Percentiles rank a stretch among this genome's conserved stretches.
These are phyloP conservation scores for Entelurus aequoreus DNA, from an alignment of 2,113 vertebrate species.

Conservation along the genomic window DNA sequence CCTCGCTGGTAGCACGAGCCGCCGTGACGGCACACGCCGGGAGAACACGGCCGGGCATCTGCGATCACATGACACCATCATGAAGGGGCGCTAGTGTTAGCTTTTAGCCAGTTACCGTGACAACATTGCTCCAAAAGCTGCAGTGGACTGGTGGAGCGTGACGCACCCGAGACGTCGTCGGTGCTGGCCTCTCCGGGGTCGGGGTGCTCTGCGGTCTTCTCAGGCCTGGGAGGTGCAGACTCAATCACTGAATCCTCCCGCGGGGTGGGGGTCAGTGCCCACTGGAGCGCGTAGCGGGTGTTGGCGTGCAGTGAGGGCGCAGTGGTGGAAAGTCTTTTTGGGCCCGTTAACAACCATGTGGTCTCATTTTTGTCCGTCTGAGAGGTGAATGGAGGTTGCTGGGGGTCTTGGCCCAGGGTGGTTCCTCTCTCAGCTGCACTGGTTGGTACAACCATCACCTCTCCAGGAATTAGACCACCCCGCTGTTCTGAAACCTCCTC, in stretches of 20 bases:
- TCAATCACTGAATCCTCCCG: constrained; percentile 21
- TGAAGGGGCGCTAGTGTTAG: background rate
- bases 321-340: background rate
- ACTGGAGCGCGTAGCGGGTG: constrained; percentile 16
- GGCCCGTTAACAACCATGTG: background rate
- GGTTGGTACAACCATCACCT: background rate
- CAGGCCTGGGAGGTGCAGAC: constrained; percentile 27
- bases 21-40: constrained; percentile 76
- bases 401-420: background rate
- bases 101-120: background rate
- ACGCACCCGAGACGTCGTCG: constrained; percentile 53
- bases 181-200: constrained; percentile 33
- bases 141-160: background rate
- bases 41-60: constrained; percentile 78
- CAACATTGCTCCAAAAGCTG: background rate
- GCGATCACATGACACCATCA: constrained; percentile 4
- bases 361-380: background rate
- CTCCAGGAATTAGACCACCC: constrained; percentile 6
- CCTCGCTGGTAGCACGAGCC: constrained; percentile 80
- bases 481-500: constrained; percentile 16
- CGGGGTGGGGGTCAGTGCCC: constrained; percentile 31
- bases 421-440: background rate
- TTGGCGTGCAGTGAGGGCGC: constrained; percentile 16
- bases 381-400: background rate
- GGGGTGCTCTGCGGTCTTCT: constrained; percentile 20